Base-by-base conservation (phyloP, 2,113 vertebrate species). In the Campylomormyrus numenius region DNA sequence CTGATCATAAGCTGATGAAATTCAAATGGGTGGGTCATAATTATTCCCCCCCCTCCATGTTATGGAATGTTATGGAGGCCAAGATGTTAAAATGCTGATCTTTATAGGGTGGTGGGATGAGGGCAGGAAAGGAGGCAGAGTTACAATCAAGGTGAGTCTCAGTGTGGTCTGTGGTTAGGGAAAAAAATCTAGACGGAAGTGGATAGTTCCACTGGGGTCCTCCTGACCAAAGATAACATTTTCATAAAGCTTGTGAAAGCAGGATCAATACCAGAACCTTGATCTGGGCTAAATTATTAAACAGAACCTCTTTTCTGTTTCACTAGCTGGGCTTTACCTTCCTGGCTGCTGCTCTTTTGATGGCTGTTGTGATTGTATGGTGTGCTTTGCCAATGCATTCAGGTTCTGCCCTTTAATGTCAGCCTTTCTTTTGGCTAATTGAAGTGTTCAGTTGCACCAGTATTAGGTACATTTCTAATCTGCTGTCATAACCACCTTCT, bases 281-380 rank as follows among this genome's bases (percentile, higher is more conserved):
- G 96, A 97, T 95, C 93, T 85, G 94, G 95, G 93, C 94, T 98
- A 96, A 97, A 97, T 98, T 96, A 98, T 98, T 98, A 96, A 97
- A 95, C 94, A 94, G 94, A 95, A 92, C 94, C 94, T 94, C 95
- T 95, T 95, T 92, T 93, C 92, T 92, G 94, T 97, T 97, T 96
- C 93, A 95, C 97, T 97, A 96, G 96, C 94, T 93, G 90, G 92
- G 94, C 94, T 96, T 97, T 96, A 95, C 95, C 94, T 95, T 94
- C 84, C 90, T 53, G 5, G 92, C 94, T 94, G 91, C 93, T 92
- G 92, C 93, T 95, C 94, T 94, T 94, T 95, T 90, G 52, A 91
- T 91, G 92, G 92, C 4, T 4, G 19, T 8, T 56, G 93, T 91
- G 95, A 96, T 95, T 95, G 93, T 95, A 89, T 90, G 89, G 91